Percentiles rank a stretch among this genome's conserved stretches.
phyloP scores from a whole-genome alignment of 2,113 vertebrate genomes.

The Chlorocebus sabaeus region DNA sequence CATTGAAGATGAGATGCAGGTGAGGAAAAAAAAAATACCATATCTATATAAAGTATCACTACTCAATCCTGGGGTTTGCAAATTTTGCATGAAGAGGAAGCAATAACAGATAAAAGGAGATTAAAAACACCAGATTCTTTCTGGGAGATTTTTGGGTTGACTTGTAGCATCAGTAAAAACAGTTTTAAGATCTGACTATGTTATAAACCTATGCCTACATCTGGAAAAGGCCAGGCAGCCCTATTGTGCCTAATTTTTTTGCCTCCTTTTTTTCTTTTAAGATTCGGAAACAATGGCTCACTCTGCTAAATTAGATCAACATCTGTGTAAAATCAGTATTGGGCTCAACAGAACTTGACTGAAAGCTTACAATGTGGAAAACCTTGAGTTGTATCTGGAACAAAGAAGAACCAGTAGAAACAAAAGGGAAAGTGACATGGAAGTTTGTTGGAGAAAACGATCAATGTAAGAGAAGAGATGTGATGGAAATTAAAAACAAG shows the following conservation, averaged over 20 bases:
- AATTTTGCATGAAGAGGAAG: background rate
- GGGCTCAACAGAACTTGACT: background rate
- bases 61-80: constrained; percentile 21
- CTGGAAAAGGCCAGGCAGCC: background rate
- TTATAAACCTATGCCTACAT: background rate
- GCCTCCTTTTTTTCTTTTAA: background rate
- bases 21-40: background rate
- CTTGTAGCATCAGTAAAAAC: background rate
- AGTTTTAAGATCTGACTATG: background rate
- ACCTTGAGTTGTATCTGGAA: background rate
- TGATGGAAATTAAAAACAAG: constrained; percentile 14
- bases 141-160: background rate
- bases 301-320: background rate
- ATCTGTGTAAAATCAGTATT: background rate
- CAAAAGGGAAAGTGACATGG: background rate
- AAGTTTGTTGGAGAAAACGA: background rate
- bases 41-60: constrained; percentile 64
- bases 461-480: background rate
- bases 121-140: background rate
- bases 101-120: background rate
- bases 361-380: constrained; percentile 22
- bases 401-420: constrained; percentile 20
- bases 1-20: constrained; percentile 61
- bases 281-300: constrained; percentile 19
- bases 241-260: background rate